phyloP scores from a whole-genome alignment of 2,888 invertebrate species.

The Chaitophorus viminalis region DNA sequence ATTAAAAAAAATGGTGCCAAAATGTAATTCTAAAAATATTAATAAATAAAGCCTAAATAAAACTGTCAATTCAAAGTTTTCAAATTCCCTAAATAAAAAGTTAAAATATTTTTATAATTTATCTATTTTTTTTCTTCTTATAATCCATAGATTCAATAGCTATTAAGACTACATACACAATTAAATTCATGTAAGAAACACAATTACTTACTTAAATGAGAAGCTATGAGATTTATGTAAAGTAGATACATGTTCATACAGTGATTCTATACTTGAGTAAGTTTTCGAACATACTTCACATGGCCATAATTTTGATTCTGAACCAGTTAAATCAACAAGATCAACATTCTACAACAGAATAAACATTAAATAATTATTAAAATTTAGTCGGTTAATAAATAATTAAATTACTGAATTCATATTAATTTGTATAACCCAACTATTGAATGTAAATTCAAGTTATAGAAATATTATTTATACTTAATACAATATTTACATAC shows the following conservation, averaged over 20 bases:
- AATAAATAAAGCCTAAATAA: too few species aligned
- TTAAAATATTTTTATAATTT: too few species aligned
- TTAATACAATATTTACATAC: background rate
- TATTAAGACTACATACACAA: too few species aligned
- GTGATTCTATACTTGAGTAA: conserved; percentile 10
- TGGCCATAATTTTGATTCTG: conserved; percentile 39
- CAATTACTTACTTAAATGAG: conserved; percentile 36
- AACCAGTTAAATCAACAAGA: conserved; percentile 48
- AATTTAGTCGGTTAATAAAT: background rate
- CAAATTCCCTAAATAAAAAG: too few species aligned
- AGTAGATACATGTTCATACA: conserved; percentile 45
- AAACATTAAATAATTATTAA: background rate
- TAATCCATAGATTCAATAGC: too few species aligned
- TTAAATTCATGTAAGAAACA: background rate
- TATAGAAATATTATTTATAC: background rate
- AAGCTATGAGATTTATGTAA: conserved; percentile 5
- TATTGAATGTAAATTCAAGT: background rate
- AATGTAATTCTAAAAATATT: too few species aligned
- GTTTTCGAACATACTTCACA: conserved; percentile 53
- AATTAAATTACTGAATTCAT: background rate
- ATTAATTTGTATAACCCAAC: background rate
- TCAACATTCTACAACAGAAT: conserved; percentile 41
- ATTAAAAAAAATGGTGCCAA: too few species aligned
- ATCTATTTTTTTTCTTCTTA: too few species aligned
- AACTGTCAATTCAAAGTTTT: too few species aligned